phyloP scores from a whole-genome alignment of 1,140 invertebrate species.

The Temnothorax curvispinosus region DNA sequence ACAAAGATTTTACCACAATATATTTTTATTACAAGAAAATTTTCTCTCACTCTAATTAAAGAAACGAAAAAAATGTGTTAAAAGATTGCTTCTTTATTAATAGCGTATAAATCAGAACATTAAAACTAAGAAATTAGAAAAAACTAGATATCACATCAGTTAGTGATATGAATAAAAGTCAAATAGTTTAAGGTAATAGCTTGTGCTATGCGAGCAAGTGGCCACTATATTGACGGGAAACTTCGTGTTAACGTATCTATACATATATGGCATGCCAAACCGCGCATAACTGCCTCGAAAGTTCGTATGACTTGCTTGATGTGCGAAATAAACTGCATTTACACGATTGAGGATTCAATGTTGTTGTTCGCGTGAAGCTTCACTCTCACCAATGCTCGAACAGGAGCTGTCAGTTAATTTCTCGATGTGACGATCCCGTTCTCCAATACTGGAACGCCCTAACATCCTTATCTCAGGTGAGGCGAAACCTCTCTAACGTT shows the following conservation, averaged over 20 bases:
- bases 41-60: not conserved
- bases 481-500: not conserved
- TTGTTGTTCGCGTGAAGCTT: conserved; percentile 39
- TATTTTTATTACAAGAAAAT: not conserved
- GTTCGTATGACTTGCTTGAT: conserved; percentile 39
- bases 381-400: conserved; percentile 7
- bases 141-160: not conserved
- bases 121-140: not conserved
- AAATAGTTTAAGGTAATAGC: not conserved
- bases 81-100: not conserved
- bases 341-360: conserved; percentile 43
- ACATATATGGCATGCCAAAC: not conserved
- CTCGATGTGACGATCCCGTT: conserved; percentile 28
- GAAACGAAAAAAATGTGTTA: not conserved
- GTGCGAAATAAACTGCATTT: conserved; percentile 62
- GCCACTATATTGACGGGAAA: not conserved
- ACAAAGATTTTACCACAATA: not conserved
- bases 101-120: not conserved
- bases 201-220: not conserved
- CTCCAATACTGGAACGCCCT: conserved; percentile 8
- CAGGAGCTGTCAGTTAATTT: conserved; percentile 6
- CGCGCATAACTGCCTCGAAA: conserved; percentile 50
- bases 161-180: not conserved
- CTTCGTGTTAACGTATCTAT: conserved; percentile 16
- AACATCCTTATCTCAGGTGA: conserved; percentile 43